Evolutionary conservation across 2,113 vertebrate genomes (phyloP).

Genomic region (Leptobrachium leishanense): DNA sequence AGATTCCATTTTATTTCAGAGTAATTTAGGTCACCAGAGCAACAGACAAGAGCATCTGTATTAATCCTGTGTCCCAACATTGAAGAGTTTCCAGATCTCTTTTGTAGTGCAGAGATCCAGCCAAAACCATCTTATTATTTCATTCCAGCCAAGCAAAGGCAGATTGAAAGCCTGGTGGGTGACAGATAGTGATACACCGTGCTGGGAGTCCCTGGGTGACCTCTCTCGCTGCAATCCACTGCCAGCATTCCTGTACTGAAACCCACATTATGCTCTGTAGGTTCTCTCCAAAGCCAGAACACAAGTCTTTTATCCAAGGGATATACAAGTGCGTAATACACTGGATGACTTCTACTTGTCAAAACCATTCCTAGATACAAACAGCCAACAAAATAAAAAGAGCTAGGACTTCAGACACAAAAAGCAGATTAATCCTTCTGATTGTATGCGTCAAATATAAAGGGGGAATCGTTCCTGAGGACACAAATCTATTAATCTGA

Average conservation of each 20-base stretch:
- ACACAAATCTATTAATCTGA: too few species aligned
- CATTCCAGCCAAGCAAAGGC: constrained; percentile 39
- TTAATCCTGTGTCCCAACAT: constrained; percentile 19
- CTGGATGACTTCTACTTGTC: neutral
- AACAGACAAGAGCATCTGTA: neutral
- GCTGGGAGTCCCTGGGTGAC: constrained; percentile 44
- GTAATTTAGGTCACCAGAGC: constrained; percentile 25
- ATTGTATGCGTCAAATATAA: too few species aligned
- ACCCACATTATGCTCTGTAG: constrained; percentile 21
- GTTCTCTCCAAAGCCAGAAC: constrained; percentile 36
- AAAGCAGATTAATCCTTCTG: too few species aligned
- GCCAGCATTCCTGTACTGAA: constrained; percentile 45
- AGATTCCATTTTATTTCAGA: constrained; percentile 6
- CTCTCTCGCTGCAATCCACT: constrained; percentile 19
- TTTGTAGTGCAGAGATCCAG: constrained; percentile 27
- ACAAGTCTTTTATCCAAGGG: constrained; percentile 37
- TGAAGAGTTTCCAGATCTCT: constrained; percentile 26
- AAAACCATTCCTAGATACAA: neutral
- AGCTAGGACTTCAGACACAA: too few species aligned
- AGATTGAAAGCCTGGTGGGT: constrained; percentile 43
- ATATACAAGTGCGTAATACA: constrained; percentile 19
- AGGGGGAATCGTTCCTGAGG: too few species aligned
- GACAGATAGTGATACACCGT: constrained; percentile 40
- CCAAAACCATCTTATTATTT: constrained; percentile 35
- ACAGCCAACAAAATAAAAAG: too few species aligned